Evolutionary conservation across 1,140 invertebrate genomes (phyloP), one percentile per base, ranked within the genome.

Genomic region (Saccostrea echinata): DNA sequence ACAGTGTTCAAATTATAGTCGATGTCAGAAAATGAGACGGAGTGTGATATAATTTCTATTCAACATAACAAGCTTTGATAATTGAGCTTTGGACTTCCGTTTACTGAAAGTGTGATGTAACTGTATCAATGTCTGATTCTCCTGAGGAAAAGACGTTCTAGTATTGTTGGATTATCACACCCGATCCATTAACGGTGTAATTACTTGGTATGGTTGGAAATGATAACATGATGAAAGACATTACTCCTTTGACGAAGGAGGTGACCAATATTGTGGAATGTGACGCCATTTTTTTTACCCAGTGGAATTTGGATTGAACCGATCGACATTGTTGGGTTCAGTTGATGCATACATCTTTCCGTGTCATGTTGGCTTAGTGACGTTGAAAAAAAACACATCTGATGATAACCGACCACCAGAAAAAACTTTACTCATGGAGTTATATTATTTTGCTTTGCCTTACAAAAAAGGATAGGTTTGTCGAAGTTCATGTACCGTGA

Each of bases 201-300:
- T 76, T 76, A 27, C 68, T 13, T 76, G 24, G 24, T 16, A 33
- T 16, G 27, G 11, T 33, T 18, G 68, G 30, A 33, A 76, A 76
- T 27, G 4, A 76, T 30, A 76, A 16, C 24, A 76, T 76, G 12
- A 30, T 76, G 30, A 76, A 33, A 33, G 68, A 16, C 30, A 76
- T 76, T 13, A 76, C 33, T 76, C 11, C 13, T 13, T 27, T 30
- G 68, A 76, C 16, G 27, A 76, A 16, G 68, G 68, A 61, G 68
- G 68, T 76, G 24, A 27, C 27, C 68, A 76, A 30, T 30, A 76
- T 33, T 76, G 27, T 76, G 68, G 68, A 13, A 76, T 76, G 33
- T 76, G 27, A 76, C 27, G 27, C 27, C 30, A 76, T 30, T 43
- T 43, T 24, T 27, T 30, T 30, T 76, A 27, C 68, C 68, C 27